Conservation (phyloP, 2,888 invertebrate species). For the Crossocerus cetratus region DNA sequence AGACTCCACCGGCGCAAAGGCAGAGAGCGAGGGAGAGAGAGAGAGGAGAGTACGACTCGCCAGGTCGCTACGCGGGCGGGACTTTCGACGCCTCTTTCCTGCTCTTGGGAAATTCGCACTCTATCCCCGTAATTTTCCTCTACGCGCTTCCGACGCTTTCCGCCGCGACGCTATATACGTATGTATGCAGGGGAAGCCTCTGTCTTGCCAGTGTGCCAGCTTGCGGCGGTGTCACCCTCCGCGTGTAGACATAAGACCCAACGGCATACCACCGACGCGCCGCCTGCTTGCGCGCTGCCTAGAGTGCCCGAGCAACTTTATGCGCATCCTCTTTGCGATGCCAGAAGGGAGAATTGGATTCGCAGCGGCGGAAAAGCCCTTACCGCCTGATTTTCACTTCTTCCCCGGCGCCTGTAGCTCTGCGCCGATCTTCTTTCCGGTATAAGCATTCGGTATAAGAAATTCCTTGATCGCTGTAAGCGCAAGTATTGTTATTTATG, state of each 20-base stretch:
- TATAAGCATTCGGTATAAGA: too few relatives aligned
- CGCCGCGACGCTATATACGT: too few relatives aligned
- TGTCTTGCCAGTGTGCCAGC: constrained; percentile 22
- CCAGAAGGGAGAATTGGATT: background rate
- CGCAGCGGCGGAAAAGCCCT: background rate
- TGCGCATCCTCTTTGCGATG: constrained; percentile 8
- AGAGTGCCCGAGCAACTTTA: constrained; percentile 20
- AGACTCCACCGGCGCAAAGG: constrained; percentile 19
- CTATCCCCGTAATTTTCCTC: constrained; percentile 32
- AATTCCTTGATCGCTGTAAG: background rate
- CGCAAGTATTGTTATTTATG: constrained; percentile 19
- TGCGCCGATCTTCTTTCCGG: too few relatives aligned
- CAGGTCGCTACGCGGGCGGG: background rate
- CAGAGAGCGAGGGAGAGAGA: background rate
- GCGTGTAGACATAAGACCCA: constrained; percentile 16
- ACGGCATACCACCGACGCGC: constrained; percentile 8
- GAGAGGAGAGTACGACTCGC: too few relatives aligned
- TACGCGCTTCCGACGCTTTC: background rate
- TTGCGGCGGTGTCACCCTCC: constrained; percentile 26
- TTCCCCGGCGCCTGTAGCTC: too few relatives aligned
- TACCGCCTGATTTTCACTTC: background rate
- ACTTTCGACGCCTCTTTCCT: constrained; percentile 14
- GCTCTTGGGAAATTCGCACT: constrained; percentile 13
- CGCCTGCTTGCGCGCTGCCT: background rate
- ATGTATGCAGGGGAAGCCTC: constrained; percentile 35